phyloP scores from a whole-genome alignment of 2,888 invertebrate species.

The Hypolimnas misippus region DNA sequence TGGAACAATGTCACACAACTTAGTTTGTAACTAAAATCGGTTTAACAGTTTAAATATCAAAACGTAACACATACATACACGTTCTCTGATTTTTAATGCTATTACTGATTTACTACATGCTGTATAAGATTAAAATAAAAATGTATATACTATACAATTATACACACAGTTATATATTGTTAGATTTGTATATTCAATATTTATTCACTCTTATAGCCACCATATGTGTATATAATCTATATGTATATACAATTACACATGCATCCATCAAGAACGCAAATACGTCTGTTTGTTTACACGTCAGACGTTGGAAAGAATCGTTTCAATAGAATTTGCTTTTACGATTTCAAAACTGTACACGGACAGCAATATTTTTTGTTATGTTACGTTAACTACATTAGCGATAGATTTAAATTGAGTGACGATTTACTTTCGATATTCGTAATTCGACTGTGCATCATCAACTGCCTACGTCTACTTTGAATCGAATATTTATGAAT shows the following conservation, averaged over 20 bases:
- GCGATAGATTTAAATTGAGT: background rate
- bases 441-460: background rate
- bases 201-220: too few relatives aligned
- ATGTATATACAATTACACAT: background rate
- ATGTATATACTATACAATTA: too few relatives aligned
- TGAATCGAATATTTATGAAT: background rate
- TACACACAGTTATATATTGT: too few relatives aligned
- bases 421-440: background rate
- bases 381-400: constrained; percentile 1
- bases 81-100: too few relatives aligned
- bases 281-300: constrained; percentile 1
- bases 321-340: constrained; percentile 6
- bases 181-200: too few relatives aligned
- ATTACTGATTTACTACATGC: too few relatives aligned
- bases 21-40: too few relatives aligned
- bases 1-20: too few relatives aligned
- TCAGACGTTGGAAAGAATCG: background rate
- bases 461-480: background rate
- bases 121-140: too few relatives aligned
- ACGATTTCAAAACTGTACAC: background rate
- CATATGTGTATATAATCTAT: background rate
- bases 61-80: too few relatives aligned
- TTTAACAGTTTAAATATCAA: too few relatives aligned
- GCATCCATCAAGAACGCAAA: background rate
- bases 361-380: background rate